Evolutionary conservation across 92 coral and sea anemone species (phyloP).

Genomic region (Plumapathes pennacea): DNA sequence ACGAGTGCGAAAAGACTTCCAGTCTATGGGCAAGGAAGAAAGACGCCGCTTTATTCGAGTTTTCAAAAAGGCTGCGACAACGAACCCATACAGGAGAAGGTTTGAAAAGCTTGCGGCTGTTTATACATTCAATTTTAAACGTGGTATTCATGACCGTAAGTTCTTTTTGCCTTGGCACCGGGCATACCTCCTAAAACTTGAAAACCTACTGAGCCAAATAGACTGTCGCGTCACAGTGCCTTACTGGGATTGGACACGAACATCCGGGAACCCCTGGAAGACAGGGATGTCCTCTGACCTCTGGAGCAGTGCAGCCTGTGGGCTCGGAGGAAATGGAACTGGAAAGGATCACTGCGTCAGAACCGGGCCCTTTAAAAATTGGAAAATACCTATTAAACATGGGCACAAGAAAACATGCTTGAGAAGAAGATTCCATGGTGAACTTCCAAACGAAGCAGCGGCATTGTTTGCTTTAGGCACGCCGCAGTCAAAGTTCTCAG

Average conservation of each 20-base stretch:
- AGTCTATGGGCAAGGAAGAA: slow-evolving; percentile 30
- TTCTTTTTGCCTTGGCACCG: slow-evolving; percentile 80
- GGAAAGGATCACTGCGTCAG: slow-evolving; percentile 28
- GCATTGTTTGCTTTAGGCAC: slow-evolving; percentile 2
- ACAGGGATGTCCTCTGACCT: slow-evolving; percentile 1
- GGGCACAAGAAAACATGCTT: slow-evolving; percentile 11
- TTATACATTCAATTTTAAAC: slow-evolving; percentile 15
- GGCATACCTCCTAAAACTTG: slow-evolving; percentile 52
- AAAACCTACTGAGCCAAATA: slow-evolving; percentile 50
- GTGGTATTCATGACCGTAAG: slow-evolving; percentile 10
- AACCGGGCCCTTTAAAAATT: slow-evolving; percentile 53
- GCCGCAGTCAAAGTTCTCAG: slow-evolving; percentile 10
- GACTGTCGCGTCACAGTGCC: slow-evolving; percentile 70
- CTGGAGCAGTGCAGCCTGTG: slow-evolving; percentile 48
- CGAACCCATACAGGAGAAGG: slow-evolving; percentile 16
- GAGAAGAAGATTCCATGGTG: slow-evolving; percentile 17
- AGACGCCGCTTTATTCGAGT: slow-evolving; percentile 33
- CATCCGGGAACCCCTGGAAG: slow-evolving; percentile 46
- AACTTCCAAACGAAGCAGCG: slow-evolving; percentile 1
- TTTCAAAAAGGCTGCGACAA: slow-evolving; percentile 28
- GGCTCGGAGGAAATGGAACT: slow-evolving; percentile 62
- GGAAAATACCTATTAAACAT: slow-evolving; percentile 25
- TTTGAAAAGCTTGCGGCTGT: slow-evolving; percentile 4
- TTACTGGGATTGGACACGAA: slow-evolving; percentile 74
- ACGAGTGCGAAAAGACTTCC: slow-evolving; percentile 52